phyloP scores from a whole-genome alignment of 2,113 vertebrate species.

The Vulpes ferrilata region DNA sequence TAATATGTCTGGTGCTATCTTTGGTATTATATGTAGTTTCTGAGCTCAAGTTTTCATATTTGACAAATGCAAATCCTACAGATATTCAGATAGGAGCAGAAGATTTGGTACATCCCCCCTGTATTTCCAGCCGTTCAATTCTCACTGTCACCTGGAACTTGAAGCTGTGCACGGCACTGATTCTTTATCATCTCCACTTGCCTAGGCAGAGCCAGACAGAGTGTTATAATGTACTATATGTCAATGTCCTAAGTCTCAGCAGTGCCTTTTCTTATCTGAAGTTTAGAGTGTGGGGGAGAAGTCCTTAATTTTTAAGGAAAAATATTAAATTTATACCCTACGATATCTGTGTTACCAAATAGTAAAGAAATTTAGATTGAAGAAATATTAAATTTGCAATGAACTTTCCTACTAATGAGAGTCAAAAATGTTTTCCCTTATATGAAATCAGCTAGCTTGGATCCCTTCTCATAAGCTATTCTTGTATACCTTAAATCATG shows the following conservation, averaged over 20 bases:
- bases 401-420: neutral
- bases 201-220: conserved; percentile 50
- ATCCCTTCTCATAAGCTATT: neutral
- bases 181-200: conserved; percentile 61
- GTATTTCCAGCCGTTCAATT: conserved; percentile 47
- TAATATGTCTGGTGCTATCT: conserved; percentile 37
- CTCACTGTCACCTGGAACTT: conserved; percentile 53
- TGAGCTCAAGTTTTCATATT: conserved; percentile 62
- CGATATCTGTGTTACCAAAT: conserved; percentile 22
- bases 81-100: conserved; percentile 52
- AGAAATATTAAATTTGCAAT: neutral
- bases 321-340: conserved; percentile 36
- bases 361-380: conserved; percentile 5
- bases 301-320: conserved; percentile 66
- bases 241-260: conserved; percentile 14
- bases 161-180: neutral
- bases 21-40: conserved; percentile 2
- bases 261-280: conserved; percentile 63
- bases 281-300: neutral
- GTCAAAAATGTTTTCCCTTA: neutral
- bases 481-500: neutral
- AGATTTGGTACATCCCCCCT: neutral
- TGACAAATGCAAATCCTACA: conserved; percentile 71
- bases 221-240: conserved; percentile 58
- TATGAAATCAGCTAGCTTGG: neutral